A percentile compares a stretch with the other conserved stretches of the same genome.
Evolutionary conservation across 35 echinoderm and acorn worm genomes (phyloP).

Genomic region (Apostichopus californicus): DNA sequence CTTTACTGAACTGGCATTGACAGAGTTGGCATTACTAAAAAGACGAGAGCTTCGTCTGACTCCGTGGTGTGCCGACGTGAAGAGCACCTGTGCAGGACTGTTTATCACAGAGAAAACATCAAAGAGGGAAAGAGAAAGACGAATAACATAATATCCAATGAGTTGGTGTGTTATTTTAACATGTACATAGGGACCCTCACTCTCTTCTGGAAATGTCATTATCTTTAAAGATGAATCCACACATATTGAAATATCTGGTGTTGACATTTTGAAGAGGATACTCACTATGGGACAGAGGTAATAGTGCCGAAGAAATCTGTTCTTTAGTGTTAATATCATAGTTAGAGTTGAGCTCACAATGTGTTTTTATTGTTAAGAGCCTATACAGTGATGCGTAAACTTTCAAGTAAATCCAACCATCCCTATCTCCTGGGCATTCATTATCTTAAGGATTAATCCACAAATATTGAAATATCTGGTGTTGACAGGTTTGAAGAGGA

Average conservation of each 20-base stretch:
- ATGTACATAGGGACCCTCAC: too few species aligned
- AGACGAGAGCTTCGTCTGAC: slow-evolving; percentile 91
- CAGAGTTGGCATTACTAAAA: slow-evolving; percentile 96
- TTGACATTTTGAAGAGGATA: too few species aligned
- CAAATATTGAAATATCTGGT: not conserved
- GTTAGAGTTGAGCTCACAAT: too few species aligned
- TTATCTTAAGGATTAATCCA: too few species aligned
- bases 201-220: too few species aligned
- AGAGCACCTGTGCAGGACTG: slow-evolving; percentile 86
- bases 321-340: slow-evolving; percentile 74
- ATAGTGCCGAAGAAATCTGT: slow-evolving; percentile 37
- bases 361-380: too few species aligned
- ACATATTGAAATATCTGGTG: too few species aligned
- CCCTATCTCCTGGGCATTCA: too few species aligned
- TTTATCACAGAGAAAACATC: not conserved
- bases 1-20: slow-evolving; percentile 78
- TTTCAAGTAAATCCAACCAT: too few species aligned
- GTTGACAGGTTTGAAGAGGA: not conserved
- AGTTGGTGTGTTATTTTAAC: too few species aligned
- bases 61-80: slow-evolving; percentile 84
- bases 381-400: too few species aligned
- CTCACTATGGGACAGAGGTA: slow-evolving; percentile 60
- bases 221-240: too few species aligned
- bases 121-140: not conserved
- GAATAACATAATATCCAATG: not conserved